A percentile compares a stretch with the other conserved stretches of the same genome.
Evolutionary conservation across 2,888 invertebrate genomes (phyloP).

Genomic region (Epistrophe grossulariae): DNA sequence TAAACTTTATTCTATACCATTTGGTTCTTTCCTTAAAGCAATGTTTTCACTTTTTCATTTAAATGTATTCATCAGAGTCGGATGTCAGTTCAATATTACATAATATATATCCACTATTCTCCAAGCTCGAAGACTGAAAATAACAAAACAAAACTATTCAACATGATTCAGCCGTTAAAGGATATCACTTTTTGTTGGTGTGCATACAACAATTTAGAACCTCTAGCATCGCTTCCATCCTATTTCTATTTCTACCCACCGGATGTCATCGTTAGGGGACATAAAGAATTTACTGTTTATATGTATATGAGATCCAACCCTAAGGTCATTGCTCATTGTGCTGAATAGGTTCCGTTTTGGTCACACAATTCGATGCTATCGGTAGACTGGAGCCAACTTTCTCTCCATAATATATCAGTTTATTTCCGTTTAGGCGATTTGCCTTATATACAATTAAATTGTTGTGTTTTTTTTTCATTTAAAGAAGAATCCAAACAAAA

Average conservation of each 20-base stretch:
- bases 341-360: slow-evolving; percentile 63
- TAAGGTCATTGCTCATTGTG: slow-evolving; percentile 61
- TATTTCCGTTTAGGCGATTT: neutral
- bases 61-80: neutral
- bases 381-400: slow-evolving; percentile 66
- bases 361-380: slow-evolving; percentile 54
- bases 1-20: neutral
- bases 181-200: slow-evolving; percentile 33
- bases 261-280: slow-evolving; percentile 65
- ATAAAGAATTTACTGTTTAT: slow-evolving; percentile 48
- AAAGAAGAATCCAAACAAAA: too few species aligned
- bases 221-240: slow-evolving; percentile 28
- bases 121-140: slow-evolving; percentile 5
- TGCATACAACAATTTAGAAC: slow-evolving; percentile 33
- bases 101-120: neutral
- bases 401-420: slow-evolving; percentile 8
- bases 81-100: neutral
- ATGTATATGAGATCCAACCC: slow-evolving; percentile 58
- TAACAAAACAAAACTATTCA: slow-evolving; percentile 52
- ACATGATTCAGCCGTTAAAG: slow-evolving; percentile 64
- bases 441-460: neutral
- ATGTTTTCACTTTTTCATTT: neutral
- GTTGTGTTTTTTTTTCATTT: too few species aligned
- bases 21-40: neutral
- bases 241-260: slow-evolving; percentile 2